These are phyloP conservation scores for Anguilla rostrata DNA, from an alignment of 2,113 vertebrate genomes.

Conservation along the genomic window DNA sequence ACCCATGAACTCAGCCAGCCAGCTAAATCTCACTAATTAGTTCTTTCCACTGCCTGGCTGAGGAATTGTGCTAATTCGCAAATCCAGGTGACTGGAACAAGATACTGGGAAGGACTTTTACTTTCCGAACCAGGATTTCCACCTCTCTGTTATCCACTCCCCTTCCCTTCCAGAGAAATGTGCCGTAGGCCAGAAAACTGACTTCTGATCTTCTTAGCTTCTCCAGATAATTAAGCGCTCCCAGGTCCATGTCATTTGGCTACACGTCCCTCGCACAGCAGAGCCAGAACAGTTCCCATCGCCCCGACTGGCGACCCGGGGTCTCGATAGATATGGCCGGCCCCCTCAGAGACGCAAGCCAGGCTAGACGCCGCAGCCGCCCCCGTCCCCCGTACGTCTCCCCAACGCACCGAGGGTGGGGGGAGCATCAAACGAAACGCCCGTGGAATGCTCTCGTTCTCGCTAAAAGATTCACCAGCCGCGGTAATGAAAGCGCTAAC, in stretches of 20 bases:
- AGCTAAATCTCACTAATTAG: no score
- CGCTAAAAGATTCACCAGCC: conserved; percentile 37
- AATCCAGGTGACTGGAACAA: no score
- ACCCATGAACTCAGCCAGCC: no score
- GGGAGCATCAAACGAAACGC: background rate
- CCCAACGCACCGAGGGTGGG: background rate
- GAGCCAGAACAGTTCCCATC: no score
- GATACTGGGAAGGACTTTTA: no score
- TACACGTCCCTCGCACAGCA: background rate
- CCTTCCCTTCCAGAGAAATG: no score
- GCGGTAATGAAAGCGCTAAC: conserved; percentile 29
- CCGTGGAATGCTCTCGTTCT: background rate
- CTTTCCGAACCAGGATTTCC: no score
- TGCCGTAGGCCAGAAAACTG: no score
- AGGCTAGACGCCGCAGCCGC: background rate
- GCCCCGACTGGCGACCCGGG: no score
- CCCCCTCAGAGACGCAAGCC: background rate
- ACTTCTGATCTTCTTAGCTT: background rate
- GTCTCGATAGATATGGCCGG: background rate
- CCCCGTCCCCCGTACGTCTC: background rate
- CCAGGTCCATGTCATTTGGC: background rate
- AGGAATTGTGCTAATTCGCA: no score
- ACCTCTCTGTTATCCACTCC: no score
- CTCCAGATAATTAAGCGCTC: background rate
- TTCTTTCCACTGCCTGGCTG: no score